Conservation (phyloP, 2,113 vertebrate genomes). For the Lamprotornis superbus region DNA sequence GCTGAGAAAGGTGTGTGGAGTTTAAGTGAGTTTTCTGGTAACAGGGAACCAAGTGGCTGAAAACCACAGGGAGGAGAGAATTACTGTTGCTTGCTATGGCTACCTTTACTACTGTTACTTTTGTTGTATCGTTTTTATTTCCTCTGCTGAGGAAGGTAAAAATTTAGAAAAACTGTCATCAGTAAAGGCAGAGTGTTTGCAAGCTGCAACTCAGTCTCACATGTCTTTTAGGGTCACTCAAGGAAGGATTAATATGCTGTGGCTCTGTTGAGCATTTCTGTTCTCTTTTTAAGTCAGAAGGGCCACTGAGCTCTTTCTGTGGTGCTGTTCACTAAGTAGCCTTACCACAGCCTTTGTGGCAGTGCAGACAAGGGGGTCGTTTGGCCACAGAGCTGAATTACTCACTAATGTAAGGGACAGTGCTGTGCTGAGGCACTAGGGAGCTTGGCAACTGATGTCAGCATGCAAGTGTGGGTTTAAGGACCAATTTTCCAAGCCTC, state of each 20-base stretch:
- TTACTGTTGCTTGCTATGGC: not conserved
- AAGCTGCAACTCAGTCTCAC: not conserved
- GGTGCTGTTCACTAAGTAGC: not conserved
- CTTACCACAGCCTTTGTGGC: not conserved
- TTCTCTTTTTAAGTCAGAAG: not conserved
- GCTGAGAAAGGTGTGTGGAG: not conserved
- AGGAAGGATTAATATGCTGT: not conserved
- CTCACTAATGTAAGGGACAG: fast-evolving
- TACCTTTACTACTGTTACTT: not conserved
- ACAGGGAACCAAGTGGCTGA: not conserved
- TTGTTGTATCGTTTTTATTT: not conserved
- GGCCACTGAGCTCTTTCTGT: not conserved
- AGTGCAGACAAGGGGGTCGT: not conserved
- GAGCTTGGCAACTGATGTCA: not conserved
- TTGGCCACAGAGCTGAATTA: not conserved
- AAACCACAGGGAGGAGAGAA: not conserved
- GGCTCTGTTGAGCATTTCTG: not conserved
- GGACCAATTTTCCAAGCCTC: not conserved
- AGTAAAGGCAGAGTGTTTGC: not conserved
- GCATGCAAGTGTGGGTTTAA: not conserved
- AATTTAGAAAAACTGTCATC: not conserved
- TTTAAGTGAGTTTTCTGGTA: not conserved
- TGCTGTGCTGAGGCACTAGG: fast-evolving
- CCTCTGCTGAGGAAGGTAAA: not conserved
- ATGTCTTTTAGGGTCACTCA: not conserved